Percentiles rank a stretch among this genome's conserved stretches.
Conservation (phyloP, 2,888 invertebrate genomes). For the Adineta ricciae region DNA sequence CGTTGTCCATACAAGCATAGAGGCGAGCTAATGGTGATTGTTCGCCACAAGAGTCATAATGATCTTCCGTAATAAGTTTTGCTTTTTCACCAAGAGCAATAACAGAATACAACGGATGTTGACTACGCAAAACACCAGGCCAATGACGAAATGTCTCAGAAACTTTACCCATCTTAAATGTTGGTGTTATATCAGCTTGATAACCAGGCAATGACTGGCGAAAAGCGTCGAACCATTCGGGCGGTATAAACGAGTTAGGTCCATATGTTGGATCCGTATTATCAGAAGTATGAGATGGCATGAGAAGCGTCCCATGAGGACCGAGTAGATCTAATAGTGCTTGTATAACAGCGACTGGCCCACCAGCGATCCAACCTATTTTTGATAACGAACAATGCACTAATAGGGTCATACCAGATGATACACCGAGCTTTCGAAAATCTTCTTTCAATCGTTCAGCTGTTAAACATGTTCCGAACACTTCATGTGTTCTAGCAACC, state of each 20-base stretch:
- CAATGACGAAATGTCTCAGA: constrained; percentile 12
- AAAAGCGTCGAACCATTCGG: not conserved
- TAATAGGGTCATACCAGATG: not conserved
- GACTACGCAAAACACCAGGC: constrained; percentile 1
- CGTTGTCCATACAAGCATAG: not conserved
- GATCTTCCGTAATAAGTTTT: not conserved
- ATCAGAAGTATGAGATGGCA: not conserved
- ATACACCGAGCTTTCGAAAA: not conserved
- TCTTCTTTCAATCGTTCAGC: not conserved
- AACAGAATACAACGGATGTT: not conserved
- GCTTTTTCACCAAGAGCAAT: not conserved
- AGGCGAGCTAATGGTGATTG: constrained; percentile 11
- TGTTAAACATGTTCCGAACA: not conserved
- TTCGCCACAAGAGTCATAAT: not conserved
- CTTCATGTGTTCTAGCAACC: constrained; percentile 6
- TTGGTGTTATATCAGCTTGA: not conserved
- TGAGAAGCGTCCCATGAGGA: not conserved
- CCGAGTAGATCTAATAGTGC: not conserved
- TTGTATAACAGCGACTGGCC: not conserved
- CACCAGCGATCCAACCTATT: constrained; percentile 3
- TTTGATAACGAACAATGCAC: constrained; percentile 7
- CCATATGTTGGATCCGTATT: not conserved
- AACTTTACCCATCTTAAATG: not conserved
- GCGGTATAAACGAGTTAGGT: not conserved
- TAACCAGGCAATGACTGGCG: not conserved